Evolutionary conservation across 92 coral and sea anemone genomes (phyloP).

Genomic region (Phymanthus crucifer): DNA sequence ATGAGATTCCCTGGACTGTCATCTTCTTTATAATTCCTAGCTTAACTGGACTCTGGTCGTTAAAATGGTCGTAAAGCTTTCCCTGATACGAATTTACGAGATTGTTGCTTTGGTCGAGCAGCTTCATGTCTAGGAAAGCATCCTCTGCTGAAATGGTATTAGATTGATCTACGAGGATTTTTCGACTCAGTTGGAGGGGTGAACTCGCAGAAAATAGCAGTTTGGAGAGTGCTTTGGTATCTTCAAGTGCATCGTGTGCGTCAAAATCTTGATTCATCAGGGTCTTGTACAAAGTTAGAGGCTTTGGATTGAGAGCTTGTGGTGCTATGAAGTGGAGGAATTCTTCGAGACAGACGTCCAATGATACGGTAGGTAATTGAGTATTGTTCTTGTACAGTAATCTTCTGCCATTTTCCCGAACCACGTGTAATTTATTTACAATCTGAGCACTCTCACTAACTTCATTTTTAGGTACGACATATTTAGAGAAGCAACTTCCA

Average conservation of each 20-base stretch:
- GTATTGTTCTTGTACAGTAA: constrained; percentile 22
- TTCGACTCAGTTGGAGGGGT: constrained; percentile 14
- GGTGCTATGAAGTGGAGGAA: constrained; percentile 11
- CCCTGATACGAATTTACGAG: neutral
- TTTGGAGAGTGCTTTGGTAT: constrained; percentile 14
- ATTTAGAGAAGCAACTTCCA: constrained; percentile 15
- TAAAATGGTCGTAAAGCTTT: neutral
- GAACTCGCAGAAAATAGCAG: constrained; percentile 6
- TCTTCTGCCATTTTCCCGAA: constrained; percentile 21
- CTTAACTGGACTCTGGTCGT: constrained; percentile 15
- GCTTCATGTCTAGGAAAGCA: constrained; percentile 15
- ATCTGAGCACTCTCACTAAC: constrained; percentile 16
- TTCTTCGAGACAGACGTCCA: constrained; percentile 22
- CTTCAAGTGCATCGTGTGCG: neutral
- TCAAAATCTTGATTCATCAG: neutral
- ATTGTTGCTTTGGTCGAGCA: constrained; percentile 17
- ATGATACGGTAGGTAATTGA: constrained; percentile 14
- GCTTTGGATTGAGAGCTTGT: neutral
- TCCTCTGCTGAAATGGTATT: constrained; percentile 19
- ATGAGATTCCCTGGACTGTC: constrained; percentile 12
- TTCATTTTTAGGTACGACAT: constrained; percentile 13
- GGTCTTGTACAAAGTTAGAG: neutral
- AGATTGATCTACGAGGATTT: constrained; percentile 17
- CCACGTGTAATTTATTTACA: constrained; percentile 23
- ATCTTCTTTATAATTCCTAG: constrained; percentile 19